Evolutionary conservation across 2,113 vertebrate genomes (phyloP), one percentile per base, ranked within the genome.

Genomic region (Vimba vimba): DNA sequence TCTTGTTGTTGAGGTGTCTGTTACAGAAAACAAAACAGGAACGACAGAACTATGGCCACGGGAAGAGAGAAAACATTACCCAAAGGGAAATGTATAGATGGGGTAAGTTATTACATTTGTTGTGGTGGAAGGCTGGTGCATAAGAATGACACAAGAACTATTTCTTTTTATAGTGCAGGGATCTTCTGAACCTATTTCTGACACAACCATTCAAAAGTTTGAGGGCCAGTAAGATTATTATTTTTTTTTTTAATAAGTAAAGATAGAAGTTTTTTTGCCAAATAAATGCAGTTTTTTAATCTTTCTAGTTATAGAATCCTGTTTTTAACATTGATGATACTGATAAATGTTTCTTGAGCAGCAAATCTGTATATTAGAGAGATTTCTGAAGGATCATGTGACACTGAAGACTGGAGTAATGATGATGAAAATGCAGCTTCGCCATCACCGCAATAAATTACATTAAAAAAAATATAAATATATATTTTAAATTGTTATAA

Each of bases 1-100:
- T 86, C 19, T 47, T 36, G 73, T 66, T 13, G 4, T 79, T 21
- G 30, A 39, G 62, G 64, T 87, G 86, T 84, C 64, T 59, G 5
- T 74, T 75, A 73, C 71, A 59, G 21, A 62, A 30, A 21, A 60
- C 52, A 66, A 79, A 62, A 62, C 45, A 77, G 7, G 83, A 88
- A 13, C 2, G 59, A 60, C 79, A 52, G 64, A 82, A 88, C 84
- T 6, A 83, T 79, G 36, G 57, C 79, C 76, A 36, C 19, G 60
- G 79, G 90, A 86, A 91, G 86, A 90, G 90, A 90, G 86, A 91
- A 82, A 75, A 71, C 76, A 77, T 84, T 84, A 55, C 57, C 68
- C 73, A 83, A 68, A 50, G 43, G 57, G 45, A 87, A 64, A 55
- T 47, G 15, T 11, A 23, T 59, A 59, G 59, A 82, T 25, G 45